Evolutionary conservation across 2,113 vertebrate genomes (phyloP), one percentile per base, ranked within the genome.

Genomic region (Dipodomys spectabilis): DNA sequence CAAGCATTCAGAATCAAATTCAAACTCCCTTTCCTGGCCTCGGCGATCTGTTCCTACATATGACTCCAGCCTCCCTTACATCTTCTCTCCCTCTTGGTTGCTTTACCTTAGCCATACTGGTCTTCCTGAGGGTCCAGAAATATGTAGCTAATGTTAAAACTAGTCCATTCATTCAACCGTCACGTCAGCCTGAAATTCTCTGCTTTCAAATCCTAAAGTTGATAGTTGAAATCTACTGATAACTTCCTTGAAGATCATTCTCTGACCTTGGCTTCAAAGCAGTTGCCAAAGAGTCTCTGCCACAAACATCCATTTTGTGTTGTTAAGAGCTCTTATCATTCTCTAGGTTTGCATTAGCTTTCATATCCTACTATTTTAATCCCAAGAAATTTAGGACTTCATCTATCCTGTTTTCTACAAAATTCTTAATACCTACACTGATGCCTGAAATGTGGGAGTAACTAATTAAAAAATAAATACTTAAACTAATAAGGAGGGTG

Each of bases 1-100:
- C 19, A 32, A 84, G 57, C 64, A 65, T 28, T 91, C 83, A 88
- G 49, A 88, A 94, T 95, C 92, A 80, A 73, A 93, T 92, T 71
- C 93, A 75, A 74, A 91, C 15, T 85, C 45, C 64, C 74, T 92
- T 92, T 79, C 32, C 67, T 71, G 65, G 28, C 25, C 39, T 84
- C 90, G 45, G 23, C 39, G 44, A 90, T 80, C 53, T 68, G 49
- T 80, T 92, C 67, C 27, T 45, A 27, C 27, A 80, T 20, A 25
- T 27, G 19, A 79, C 77, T 83, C 23, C 60, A 74, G 6, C 18
- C 7, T 92, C 45, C 35, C 53, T 60, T 27, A 35, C 30, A 12
- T 39, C 30, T 53, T 8, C 32, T 18, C 73, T 45, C 44, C n/a
- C 45, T 72, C 72, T 69, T 35, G 67, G 28, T 91, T 11, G 45